Evolutionary conservation across 1,140 invertebrate species (phyloP).

Genomic region (Sweltsa coloradensis): DNA sequence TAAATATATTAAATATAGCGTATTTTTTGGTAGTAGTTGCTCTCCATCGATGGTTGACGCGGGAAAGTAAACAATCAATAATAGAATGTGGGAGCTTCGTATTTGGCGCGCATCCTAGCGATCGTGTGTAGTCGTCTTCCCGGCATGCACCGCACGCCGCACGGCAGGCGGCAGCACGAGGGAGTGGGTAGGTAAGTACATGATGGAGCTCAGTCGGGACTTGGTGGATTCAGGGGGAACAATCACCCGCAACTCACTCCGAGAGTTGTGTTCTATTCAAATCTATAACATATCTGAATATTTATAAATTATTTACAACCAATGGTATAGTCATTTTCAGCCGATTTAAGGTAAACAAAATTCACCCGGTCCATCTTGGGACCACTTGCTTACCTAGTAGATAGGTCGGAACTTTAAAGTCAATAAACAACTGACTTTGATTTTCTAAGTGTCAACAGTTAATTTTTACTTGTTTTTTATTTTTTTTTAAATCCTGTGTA

Average conservation of each 20-base stretch:
- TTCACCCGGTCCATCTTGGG: neutral
- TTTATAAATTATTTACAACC: conserved; percentile 6
- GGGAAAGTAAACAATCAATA: no score
- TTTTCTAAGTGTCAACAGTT: neutral
- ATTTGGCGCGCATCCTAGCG: no score
- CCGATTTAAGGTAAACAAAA: conserved; percentile 14
- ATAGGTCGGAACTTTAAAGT: neutral
- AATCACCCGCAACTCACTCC: conserved; percentile 12
- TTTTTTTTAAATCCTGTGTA: neutral
- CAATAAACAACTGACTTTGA: neutral
- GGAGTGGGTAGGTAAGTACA: conserved; percentile 21
- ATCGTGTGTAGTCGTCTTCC: conserved; percentile 14
- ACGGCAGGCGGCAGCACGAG: conserved; percentile 20
- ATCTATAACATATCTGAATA: neutral
- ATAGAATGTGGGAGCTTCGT: no score
- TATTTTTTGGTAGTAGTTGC: no score
- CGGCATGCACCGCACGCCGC: conserved; percentile 21
- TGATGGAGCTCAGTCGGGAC: conserved; percentile 19
- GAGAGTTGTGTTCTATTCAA: conserved; percentile 6
- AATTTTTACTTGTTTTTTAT: neutral
- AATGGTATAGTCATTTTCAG: conserved; percentile 15
- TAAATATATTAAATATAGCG: no score
- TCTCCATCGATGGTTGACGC: no score
- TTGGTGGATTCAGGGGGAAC: conserved; percentile 17
- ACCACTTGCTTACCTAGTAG: neutral